These are phyloP conservation scores for Sphyrna mokarran DNA, from an alignment of 2,113 vertebrate species.

Conservation along the genomic window DNA sequence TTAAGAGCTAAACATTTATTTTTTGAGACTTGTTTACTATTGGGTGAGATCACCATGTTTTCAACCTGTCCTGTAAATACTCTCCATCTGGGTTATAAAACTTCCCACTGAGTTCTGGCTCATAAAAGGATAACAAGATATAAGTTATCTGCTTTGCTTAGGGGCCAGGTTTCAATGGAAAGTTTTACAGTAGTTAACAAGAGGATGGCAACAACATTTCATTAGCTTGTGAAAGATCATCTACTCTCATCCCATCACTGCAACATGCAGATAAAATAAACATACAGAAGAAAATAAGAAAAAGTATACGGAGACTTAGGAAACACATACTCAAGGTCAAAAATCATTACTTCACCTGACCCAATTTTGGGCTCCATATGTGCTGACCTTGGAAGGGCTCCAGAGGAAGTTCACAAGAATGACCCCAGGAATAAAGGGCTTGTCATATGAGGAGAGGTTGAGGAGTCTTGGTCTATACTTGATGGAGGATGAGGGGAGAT, in stretches of 20 bases:
- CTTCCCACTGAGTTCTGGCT: not conserved
- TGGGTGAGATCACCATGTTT: not conserved
- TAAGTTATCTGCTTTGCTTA: conserved; percentile 10
- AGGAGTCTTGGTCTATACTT: too few relatives aligned
- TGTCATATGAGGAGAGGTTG: too few relatives aligned
- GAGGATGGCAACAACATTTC: not conserved
- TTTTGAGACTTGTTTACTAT: not conserved
- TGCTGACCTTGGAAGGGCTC: too few relatives aligned
- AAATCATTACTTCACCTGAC: not conserved
- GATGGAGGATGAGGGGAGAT: too few relatives aligned
- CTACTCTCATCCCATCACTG: not conserved
- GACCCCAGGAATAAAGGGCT: too few relatives aligned
- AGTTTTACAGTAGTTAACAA: not conserved
- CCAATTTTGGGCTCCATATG: too few relatives aligned
- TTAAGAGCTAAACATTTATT: not conserved
- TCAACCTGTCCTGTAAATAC: not conserved
- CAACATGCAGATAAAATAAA: not conserved
- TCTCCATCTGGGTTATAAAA: not conserved
- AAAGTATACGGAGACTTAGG: not conserved
- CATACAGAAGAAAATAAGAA: not conserved
- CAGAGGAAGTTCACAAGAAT: too few relatives aligned
- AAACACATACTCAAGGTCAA: not conserved
- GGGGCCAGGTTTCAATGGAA: not conserved
- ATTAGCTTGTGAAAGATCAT: not conserved
- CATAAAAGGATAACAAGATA: not conserved